Evolutionary conservation across 2,113 vertebrate species (phyloP), one percentile per base, ranked within the genome.

Genomic region (Malurus cyaneus): DNA sequence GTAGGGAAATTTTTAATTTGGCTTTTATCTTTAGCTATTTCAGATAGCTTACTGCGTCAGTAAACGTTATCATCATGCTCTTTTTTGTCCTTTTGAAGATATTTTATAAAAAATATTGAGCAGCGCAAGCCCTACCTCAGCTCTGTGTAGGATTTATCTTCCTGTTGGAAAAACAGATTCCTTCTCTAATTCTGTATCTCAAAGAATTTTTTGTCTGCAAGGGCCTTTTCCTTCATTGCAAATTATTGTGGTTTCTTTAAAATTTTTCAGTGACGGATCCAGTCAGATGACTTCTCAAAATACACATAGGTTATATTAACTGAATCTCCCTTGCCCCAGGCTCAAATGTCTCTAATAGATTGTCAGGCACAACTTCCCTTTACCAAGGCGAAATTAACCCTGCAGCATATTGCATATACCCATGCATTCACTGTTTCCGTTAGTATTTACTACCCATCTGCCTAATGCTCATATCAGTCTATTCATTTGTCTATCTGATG

Each of bases 21-120:
- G 52, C 24, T 92, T 93, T 92, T 64, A 77, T 88, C 62, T 92
- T 93, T 50, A 88, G 74, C 59, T 61, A 39, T 82, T n/a, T 41
- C 26, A 69, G 28, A 64, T 52, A 91, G 59, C 57, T 93, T 76
- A 34, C 23, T 81, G 34, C 23, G 0, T 94, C 71, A 88, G 49
- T 89, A 61, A 76, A 85, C 42, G 80, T 80, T 26, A 49, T 72
- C 81, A 89, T 67, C 31, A 0, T 50, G 49, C 7, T 81, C 17
- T 52, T 88, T 86, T 82, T 84, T 49, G 13, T 56, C 28, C n/a
- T n/a, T 82, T 95, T 4, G 6, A 28, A 41, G 53, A 34, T 53
- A 69, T 29, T 76, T 53, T 53, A 28, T 82, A 42, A 89, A 64
- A 91, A 61, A 70, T 50, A 26, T 28, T 89, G 25, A 83, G 46